Percentiles rank a stretch among this genome's conserved stretches.
phyloP scores from a whole-genome alignment of 2,113 vertebrate species.

The Catharus fuscescens region DNA sequence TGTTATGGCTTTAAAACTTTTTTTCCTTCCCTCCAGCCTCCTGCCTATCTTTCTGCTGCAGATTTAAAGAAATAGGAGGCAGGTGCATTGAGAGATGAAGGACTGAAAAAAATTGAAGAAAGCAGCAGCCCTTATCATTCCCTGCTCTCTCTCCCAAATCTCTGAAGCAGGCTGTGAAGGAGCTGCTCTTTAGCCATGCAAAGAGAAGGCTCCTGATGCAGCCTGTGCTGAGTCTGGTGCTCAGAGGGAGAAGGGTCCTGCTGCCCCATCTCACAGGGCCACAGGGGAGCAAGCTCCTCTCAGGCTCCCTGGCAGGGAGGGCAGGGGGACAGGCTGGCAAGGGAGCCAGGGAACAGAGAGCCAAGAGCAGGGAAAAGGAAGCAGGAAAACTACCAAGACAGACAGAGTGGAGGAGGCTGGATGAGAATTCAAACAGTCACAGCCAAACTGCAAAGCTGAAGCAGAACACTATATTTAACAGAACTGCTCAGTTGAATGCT shows the following conservation, averaged over 20 bases:
- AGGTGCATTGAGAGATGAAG: neutral
- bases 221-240: rapidly evolving
- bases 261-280: neutral
- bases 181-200: rapidly evolving
- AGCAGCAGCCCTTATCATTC: neutral
- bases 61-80: neutral
- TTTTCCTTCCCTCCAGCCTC: neutral
- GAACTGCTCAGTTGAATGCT: conserved; percentile 5
- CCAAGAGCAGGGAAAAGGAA: conserved; percentile 7
- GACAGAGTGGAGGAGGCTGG: conserved; percentile 56
- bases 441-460: conserved; percentile 14
- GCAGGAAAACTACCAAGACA: conserved; percentile 37
- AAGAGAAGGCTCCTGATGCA: neutral
- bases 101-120: neutral
- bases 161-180: neutral
- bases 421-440: neutral
- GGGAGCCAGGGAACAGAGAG: neutral
- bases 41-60: neutral
- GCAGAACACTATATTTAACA: neutral
- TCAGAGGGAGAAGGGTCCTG: rapidly evolving
- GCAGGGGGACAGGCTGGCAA: neutral
- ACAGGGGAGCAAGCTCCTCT: neutral
- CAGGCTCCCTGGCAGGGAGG: rapidly evolving
- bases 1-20: neutral
- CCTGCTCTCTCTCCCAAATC: neutral